A percentile compares a stretch with the other conserved stretches of the same genome.
These are phyloP conservation scores for Todiramphus saurophagus DNA, from an alignment of 2,113 vertebrate genomes.

Conservation along the genomic window DNA sequence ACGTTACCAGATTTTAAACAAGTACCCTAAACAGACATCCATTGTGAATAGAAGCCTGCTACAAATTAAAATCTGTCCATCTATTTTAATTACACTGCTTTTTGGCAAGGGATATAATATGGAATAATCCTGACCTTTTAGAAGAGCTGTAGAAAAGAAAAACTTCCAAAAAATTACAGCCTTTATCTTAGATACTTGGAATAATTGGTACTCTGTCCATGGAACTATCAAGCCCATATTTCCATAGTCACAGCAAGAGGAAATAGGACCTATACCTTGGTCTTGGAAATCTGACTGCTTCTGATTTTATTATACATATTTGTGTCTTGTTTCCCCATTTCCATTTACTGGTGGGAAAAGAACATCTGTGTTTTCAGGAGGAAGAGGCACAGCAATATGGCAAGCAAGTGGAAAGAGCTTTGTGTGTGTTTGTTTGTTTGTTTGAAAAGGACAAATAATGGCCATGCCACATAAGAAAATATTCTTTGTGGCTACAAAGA, in stretches of 20 bases:
- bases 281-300: slow-evolving; percentile 1
- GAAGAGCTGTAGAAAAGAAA: slow-evolving; percentile 38
- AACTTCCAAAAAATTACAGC: slow-evolving; percentile 15
- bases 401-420: slow-evolving; percentile 20
- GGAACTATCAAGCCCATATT: not conserved
- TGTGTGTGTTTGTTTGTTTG: not conserved
- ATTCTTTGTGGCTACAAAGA: not conserved
- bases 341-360: not conserved
- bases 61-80: slow-evolving; percentile 65
- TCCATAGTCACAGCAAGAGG: not conserved
- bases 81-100: slow-evolving; percentile 49
- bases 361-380: slow-evolving; percentile 29
- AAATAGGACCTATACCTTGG: not conserved
- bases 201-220: not conserved
- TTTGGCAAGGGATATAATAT: not conserved
- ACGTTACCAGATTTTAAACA: slow-evolving; percentile 63
- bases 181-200: slow-evolving; percentile 43
- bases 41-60: slow-evolving; percentile 66
- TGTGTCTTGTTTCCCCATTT: not conserved
- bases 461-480: not conserved
- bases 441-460: slow-evolving; percentile 15
- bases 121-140: slow-evolving; percentile 45
- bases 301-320: slow-evolving; percentile 2
- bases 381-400: not conserved
- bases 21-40: slow-evolving; percentile 50